phyloP scores from a whole-genome alignment of 2,888 invertebrate species.

The Coleophora flavipennella region DNA sequence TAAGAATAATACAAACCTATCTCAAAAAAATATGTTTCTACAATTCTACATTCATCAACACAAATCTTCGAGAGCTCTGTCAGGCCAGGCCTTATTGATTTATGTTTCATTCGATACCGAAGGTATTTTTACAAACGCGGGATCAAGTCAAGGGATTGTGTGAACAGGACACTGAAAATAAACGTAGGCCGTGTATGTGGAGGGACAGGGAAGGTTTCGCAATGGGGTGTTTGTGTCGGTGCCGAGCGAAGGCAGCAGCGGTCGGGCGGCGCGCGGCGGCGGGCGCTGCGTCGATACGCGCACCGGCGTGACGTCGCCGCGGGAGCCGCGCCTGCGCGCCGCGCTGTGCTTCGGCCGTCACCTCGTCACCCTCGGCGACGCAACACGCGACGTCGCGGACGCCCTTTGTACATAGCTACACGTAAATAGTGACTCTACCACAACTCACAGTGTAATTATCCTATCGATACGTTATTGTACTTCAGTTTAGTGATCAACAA shows the following conservation, averaged over 20 bases:
- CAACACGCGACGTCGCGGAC: conserved; percentile 28
- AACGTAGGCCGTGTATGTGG: conserved; percentile 32
- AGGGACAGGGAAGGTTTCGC: conserved; percentile 25
- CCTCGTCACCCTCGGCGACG: conserved; percentile 37
- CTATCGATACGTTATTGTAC: conserved; percentile 1
- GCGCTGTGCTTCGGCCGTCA: conserved; percentile 27
- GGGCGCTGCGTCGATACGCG: conserved; percentile 47
- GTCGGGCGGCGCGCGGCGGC: conserved; percentile 32
- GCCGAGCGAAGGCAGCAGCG: conserved; percentile 42
- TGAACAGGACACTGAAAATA: conserved; percentile 38
- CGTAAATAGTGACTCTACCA: conserved; percentile 29
- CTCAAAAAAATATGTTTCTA: no score
- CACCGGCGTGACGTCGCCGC: conserved; percentile 49
- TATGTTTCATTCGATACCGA: conserved; percentile 19
- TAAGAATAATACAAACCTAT: no score
- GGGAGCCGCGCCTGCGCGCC: conserved; percentile 35
- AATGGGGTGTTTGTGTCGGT: conserved; percentile 51
- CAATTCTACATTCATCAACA: background rate
- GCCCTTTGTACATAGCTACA: conserved; percentile 16
- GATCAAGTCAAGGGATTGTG: conserved; percentile 36
- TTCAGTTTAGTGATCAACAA: conserved; percentile 27
- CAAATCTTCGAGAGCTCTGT: background rate
- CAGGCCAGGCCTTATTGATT: background rate
- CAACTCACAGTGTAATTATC: conserved; percentile 7
- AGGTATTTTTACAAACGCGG: conserved; percentile 32